Base-by-base conservation (phyloP, 2,797 vertebrate species). In the Sebastes diaconus region DNA sequence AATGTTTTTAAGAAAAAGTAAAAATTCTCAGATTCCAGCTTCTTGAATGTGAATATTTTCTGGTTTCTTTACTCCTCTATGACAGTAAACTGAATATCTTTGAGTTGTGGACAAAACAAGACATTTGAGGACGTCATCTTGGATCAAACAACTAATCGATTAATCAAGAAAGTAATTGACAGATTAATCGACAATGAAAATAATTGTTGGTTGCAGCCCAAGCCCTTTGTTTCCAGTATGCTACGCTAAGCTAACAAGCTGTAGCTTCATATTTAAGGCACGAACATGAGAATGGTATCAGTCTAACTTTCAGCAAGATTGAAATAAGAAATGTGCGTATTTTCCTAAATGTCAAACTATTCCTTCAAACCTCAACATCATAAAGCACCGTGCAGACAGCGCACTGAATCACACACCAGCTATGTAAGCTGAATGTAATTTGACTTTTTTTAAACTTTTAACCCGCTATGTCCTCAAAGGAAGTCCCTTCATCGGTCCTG, bases 391-490 rank as follows among this genome's bases (percentile, higher is more conserved):
- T 79, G 83, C 81, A 79, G 69, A 79, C 42, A 22, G 59, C 77
- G 85, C 87, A 81, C 86, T 83, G 81, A 80, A 80, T 39, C 64
- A 78, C 83, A 83, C 86, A 88, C 89, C 87, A 88, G 89, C 92
- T 90, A 55, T 59, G 72, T 86, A 84, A 81, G 84, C 84, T 85
- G 92, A 94, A 94, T 93, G 90, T 92, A 90, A 84, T 83, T 76
- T 65, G 66, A 58, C 66, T 52, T 77, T 72, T 71, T 83, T 52
- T 7, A 0, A 39, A 24, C 18, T 13, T 57, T 78, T 67, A 50
- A 68, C 79, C 75, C 3, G 58, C 64, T 57, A 7, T 66, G 27
- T 81, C 87, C 89, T 88, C 12, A 77, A 90, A 81, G 72, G 76
- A 84, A 83, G 59, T 58, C 32, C 55, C 50, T 12, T 70, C 73